Evolutionary conservation across 2,113 vertebrate genomes (phyloP).

Genomic region (Dinomys branickii): DNA sequence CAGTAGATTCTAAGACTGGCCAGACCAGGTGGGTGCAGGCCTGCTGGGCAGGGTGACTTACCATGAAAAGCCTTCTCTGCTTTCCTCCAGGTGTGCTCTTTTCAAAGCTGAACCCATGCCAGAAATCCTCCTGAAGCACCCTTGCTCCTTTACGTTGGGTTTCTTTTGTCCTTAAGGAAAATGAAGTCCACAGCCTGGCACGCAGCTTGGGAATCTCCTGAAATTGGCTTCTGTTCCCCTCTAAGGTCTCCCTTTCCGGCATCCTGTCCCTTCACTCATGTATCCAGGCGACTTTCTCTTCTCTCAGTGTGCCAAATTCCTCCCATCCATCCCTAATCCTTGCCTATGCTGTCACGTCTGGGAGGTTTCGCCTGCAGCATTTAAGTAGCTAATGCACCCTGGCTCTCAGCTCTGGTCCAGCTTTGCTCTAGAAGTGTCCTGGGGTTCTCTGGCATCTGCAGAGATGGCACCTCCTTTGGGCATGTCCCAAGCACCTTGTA

Average conservation of each 20-base stretch:
- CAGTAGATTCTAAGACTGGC: too few relatives aligned
- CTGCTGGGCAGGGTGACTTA: fast-evolving
- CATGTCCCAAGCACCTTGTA: fast-evolving
- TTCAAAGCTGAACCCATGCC: neutral
- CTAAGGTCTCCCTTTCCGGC: fast-evolving
- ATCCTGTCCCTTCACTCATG: fast-evolving
- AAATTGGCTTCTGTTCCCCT: neutral
- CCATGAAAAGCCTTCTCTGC: fast-evolving
- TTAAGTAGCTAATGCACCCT: neutral
- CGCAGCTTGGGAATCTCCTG: neutral
- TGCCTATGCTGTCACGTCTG: fast-evolving
- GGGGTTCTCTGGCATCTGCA: neutral
- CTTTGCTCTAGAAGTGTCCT: neutral
- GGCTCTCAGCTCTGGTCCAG: neutral
- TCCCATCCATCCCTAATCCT: neutral
- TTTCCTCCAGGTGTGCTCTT: neutral
- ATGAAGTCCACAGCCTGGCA: neutral
- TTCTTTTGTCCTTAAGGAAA: neutral
- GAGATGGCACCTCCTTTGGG: neutral
- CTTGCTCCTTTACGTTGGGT: neutral
- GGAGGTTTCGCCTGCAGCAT: neutral
- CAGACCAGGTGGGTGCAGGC: fast-evolving
- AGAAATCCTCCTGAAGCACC: neutral
- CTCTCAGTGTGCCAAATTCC: neutral
- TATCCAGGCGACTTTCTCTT: neutral